phyloP scores from a whole-genome alignment of 2,888 invertebrate genomes.

The Creontiades dilutus region DNA sequence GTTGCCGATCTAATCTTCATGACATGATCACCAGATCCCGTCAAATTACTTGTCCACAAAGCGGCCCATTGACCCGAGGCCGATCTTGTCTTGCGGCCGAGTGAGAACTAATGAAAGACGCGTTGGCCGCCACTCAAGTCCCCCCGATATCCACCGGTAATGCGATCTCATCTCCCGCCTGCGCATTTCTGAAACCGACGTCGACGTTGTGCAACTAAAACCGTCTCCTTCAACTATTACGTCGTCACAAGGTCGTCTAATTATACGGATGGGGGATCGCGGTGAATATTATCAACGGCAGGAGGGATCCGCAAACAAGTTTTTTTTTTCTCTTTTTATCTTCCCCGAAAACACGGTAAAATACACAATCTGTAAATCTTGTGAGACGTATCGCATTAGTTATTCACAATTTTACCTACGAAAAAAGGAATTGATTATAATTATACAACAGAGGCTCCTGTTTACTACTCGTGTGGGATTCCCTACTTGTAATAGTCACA shows the following conservation, averaged over 20 bases:
- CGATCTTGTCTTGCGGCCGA: background rate
- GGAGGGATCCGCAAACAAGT: background rate
- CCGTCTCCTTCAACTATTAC: slow-evolving; percentile 34
- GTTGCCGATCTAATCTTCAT: slow-evolving; percentile 3
- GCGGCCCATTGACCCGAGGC: background rate
- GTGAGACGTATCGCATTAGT: background rate
- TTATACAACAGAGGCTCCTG: background rate
- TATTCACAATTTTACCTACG: background rate
- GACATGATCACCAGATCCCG: background rate
- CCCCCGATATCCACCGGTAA: background rate
- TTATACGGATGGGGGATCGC: slow-evolving; percentile 52
- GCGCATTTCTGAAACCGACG: slow-evolving; percentile 1
- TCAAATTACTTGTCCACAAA: background rate
- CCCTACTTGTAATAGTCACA: background rate
- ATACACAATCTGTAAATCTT: background rate
- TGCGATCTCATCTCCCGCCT: slow-evolving; percentile 10
- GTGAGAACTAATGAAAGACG: slow-evolving; percentile 36
- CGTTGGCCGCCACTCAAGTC: slow-evolving; percentile 24
- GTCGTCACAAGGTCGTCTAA: slow-evolving; percentile 40
- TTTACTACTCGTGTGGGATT: background rate
- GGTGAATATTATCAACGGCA: background rate
- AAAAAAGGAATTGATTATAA: background rate
- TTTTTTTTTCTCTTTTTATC: background rate
- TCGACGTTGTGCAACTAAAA: slow-evolving; percentile 24
- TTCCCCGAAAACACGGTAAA: background rate